A percentile compares a stretch with the other conserved stretches of the same genome.
These are phyloP conservation scores for Neostethus bicornis DNA, from an alignment of 2,797 vertebrate genomes.

Conservation along the genomic window DNA sequence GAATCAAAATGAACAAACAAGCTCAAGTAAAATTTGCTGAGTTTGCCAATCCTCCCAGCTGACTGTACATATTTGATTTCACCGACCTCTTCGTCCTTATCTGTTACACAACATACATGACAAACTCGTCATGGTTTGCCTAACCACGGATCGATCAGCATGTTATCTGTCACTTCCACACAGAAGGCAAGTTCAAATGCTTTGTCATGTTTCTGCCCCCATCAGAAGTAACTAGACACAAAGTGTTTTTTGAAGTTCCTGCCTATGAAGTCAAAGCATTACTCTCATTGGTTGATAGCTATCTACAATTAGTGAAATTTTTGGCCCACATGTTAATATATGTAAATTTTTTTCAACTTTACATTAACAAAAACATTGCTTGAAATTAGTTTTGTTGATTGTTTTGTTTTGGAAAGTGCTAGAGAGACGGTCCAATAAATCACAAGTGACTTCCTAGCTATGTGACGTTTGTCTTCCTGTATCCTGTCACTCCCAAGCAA, in stretches of 20 bases:
- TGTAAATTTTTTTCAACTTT: background rate
- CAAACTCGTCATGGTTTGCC: constrained; percentile 11
- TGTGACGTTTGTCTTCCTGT: constrained; percentile 67
- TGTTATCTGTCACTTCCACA: constrained; percentile 12
- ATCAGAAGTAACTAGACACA: background rate
- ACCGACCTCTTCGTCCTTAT: constrained; percentile 7
- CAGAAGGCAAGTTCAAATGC: background rate
- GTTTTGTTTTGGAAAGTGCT: constrained; percentile 45
- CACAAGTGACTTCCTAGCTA: constrained; percentile 56
- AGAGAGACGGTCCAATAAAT: constrained; percentile 45
- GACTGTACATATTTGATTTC: constrained; percentile 8
- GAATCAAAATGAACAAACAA: background rate
- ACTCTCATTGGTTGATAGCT: background rate
- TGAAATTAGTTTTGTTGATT: constrained; percentile 25
- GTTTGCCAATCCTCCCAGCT: background rate
- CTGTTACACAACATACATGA: constrained; percentile 15
- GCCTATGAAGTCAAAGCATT: background rate
- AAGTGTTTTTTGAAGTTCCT: background rate
- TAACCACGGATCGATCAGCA: constrained; percentile 15
- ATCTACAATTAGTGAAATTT: background rate
- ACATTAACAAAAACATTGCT: background rate
- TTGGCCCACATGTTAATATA: background rate
- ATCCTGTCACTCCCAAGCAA: constrained; percentile 64
- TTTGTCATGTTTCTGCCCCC: background rate
- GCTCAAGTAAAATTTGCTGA: background rate